phyloP scores from a whole-genome alignment of 2,888 invertebrate genomes.

The Eulithis testata region DNA sequence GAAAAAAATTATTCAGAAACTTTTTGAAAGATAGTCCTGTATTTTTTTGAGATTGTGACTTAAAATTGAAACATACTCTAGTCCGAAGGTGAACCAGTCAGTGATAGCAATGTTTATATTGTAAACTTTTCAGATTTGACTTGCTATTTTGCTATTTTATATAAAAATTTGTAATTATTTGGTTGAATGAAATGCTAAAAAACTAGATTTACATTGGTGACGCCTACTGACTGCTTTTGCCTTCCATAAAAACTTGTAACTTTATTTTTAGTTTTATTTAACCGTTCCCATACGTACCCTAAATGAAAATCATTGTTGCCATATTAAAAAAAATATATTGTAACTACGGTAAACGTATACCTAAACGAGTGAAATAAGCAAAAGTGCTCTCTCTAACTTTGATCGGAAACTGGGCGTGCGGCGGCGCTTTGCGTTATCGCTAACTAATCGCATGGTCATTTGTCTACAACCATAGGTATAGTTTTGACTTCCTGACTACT shows the following conservation, averaged over 20 bases:
- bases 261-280: too few relatives aligned
- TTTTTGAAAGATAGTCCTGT: neutral
- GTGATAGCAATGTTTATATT: constrained; percentile 15
- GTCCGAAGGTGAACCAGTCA: constrained; percentile 43
- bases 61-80: constrained; percentile 33
- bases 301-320: too few relatives aligned
- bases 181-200: constrained; percentile 6
- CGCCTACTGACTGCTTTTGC: constrained; percentile 11
- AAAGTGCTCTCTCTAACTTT: neutral
- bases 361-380: neutral
- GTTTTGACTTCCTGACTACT: neutral
- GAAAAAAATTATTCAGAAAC: neutral
- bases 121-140: constrained; percentile 13
- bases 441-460: neutral
- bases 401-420: too few relatives aligned
- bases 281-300: too few relatives aligned
- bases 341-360: too few relatives aligned
- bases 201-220: neutral
- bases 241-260: constrained; percentile 1
- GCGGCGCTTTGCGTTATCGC: too few relatives aligned
- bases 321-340: too few relatives aligned
- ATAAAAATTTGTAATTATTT: constrained; percentile 9
- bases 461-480: neutral
- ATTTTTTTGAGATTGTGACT: constrained; percentile 45
- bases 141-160: constrained; percentile 15